phyloP scores from a whole-genome alignment of 2,888 invertebrate species.

The Melikaiella ostensackeni region DNA sequence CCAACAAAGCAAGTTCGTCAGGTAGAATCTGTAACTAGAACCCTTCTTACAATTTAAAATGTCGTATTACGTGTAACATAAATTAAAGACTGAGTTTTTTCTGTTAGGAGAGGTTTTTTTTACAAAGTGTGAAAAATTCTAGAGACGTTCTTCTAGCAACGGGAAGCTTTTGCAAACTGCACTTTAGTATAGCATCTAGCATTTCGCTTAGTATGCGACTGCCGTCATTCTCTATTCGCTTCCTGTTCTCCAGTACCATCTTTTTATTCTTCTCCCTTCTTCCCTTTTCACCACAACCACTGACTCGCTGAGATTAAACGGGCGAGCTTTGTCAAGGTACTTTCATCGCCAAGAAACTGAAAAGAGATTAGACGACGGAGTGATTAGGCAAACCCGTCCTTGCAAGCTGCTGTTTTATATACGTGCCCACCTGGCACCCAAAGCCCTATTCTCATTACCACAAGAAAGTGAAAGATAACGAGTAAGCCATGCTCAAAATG shows the following conservation, averaged over 20 bases:
- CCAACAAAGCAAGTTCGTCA: conserved; percentile 15
- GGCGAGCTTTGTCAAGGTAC: conserved; percentile 69
- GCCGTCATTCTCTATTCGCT: conserved; percentile 51
- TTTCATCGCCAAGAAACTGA: conserved; percentile 63
- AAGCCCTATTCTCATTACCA: conserved; percentile 50
- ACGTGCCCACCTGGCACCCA: conserved; percentile 61
- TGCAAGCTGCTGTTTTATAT: conserved; percentile 66
- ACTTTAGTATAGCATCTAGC: conserved; percentile 63
- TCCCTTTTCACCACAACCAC: conserved; percentile 43
- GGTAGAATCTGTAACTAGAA: conserved; percentile 22
- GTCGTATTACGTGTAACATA: neutral
- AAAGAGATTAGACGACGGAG: conserved; percentile 50
- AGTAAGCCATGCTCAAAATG: conserved; percentile 27
- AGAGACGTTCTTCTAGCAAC: conserved; percentile 40
- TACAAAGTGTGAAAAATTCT: neutral
- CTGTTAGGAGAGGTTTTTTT: neutral
- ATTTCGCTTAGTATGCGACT: conserved; percentile 66
- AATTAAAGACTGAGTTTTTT: neutral
- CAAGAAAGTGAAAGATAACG: conserved; percentile 39
- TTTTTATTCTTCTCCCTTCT: conserved; percentile 44
- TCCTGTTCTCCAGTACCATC: conserved; percentile 49
- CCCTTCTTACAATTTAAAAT: conserved; percentile 34
- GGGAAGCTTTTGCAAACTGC: conserved; percentile 67
- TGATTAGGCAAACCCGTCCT: conserved; percentile 68
- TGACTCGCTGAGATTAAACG: conserved; percentile 65